Base-by-base conservation (phyloP, 2,113 vertebrate species). In the Herpailurus yagouaroundi region DNA sequence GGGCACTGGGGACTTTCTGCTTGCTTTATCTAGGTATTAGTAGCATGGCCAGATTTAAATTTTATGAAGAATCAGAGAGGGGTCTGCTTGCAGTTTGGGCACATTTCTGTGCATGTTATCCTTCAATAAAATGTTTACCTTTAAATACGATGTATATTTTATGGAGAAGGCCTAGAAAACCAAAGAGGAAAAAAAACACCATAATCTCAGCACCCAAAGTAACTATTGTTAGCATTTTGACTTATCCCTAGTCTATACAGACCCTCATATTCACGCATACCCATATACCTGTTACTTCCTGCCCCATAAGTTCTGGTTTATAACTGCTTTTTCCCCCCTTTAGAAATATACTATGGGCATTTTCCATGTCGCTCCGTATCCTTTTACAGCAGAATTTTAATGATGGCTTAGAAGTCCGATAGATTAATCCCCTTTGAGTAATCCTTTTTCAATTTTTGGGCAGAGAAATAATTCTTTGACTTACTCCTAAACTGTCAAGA, bases 371-470 rank as follows among this genome's bases (percentile, higher is more conserved):
- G 0, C 63, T 76, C 76, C 5, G 52, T 71, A 74, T 64, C 31
- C 36, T 90, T 93, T 80, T 63, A 71, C 8, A 68, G 86, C 19
- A 85, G 89, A 89, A 94, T 94, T 96, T 83, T 91, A 89, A 81
- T 50, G 8, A 91, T 38, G 38, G 27, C 50, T 74, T 50, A 55
- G 19, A 87, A 93, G 23, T 79, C 38, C 52, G 84, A 48, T n/a
- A 52, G 41, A 50, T 50, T 80, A 66, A 87, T 92, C 10, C 13
- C 5, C 52, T 88, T 63, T 73, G 57, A 95, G n/a, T 27, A 81
- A 77, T 60, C 25, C 4, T 36, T 31, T 96, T 90, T 82, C n/a
- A 50, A 83, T 92, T 63, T 94, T 50, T 89, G 18, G 48, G 86
- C 86, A 13, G 66, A 91, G 31, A 55, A 96, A 38, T 81, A 86